Evolutionary conservation across 1,140 invertebrate species (phyloP), one percentile per base, ranked within the genome.

Genomic region (Mycetomoellerius zeteki): DNA sequence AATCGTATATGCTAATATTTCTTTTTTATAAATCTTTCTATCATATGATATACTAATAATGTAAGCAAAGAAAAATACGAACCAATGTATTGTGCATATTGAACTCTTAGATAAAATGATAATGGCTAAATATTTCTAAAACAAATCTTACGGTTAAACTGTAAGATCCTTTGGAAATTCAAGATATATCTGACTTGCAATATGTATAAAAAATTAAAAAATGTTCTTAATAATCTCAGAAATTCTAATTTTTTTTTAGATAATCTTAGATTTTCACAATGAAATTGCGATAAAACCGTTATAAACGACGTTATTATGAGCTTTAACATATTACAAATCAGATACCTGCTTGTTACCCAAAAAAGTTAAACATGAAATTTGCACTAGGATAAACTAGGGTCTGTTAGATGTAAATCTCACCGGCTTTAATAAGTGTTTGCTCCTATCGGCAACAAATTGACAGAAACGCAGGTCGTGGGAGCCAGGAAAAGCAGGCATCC

Each of bases 401-500:
- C 92, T 93, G 93, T 95, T 94, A 95, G 93, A 94, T 95, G 94
- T 95, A 95, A 95, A 93, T 97, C 97, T 98, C 97, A 99, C 98
- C 98, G 98, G 98, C 96, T 97, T 97, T 95, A 99, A 97, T 95
- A 99, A 97, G 96, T 98, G 98, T 95, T 98, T 97, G 96, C 98
- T 99, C 96, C 98, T 97, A 96, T 99, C 98, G 96, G 98, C 96
- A 95, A 99, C 98, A 96, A 98, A 98, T 94, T 98, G 98, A 97
- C 98, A 98, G 97, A 99, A 99, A 95, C 97, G 97, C 94, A 98
- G 97, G 96, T 99, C 98, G 96, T 98, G 97, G 96, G 98, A 98
- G 95, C 98, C 98, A 94, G 98, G 98, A 96, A 99, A 98, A 97
- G 98, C 98, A 89, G 95, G 95, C 94, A 98, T 96, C 95, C 98